Evolutionary conservation across 2,888 invertebrate genomes (phyloP).

Genomic region (Psylliodes chrysocephalus): DNA sequence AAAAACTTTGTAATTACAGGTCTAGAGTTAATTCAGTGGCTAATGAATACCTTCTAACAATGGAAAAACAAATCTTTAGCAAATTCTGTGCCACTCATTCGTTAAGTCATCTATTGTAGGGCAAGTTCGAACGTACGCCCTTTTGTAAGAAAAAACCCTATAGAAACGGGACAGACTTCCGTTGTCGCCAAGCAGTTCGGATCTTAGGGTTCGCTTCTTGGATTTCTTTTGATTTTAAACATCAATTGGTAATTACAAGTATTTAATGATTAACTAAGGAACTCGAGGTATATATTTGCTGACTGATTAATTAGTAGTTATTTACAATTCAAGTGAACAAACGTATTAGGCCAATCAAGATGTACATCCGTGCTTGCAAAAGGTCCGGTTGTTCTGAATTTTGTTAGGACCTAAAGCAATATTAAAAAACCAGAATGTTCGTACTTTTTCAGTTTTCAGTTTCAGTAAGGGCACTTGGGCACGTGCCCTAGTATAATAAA

Average conservation of each 20-base stretch:
- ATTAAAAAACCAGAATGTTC: too few species aligned
- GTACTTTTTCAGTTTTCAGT: too few species aligned
- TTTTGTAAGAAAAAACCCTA: constrained; percentile 10
- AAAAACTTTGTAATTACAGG: constrained; percentile 35
- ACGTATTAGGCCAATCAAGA: too few species aligned
- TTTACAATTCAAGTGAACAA: too few species aligned
- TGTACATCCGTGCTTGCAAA: too few species aligned
- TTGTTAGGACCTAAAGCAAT: too few species aligned
- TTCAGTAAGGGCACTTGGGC: too few species aligned
- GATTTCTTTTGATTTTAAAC: neutral
- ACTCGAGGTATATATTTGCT: too few species aligned
- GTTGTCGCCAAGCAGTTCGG: neutral
- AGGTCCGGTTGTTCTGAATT: too few species aligned
- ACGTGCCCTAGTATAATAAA: too few species aligned
- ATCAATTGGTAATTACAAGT: constrained; percentile 6
- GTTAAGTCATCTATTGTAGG: constrained; percentile 22
- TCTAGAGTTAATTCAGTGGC: constrained; percentile 27
- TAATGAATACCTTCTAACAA: constrained; percentile 33
- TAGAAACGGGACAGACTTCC: constrained; percentile 18
- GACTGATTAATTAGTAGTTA: too few species aligned
- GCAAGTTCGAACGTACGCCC: constrained; percentile 13
- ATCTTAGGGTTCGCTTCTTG: neutral
- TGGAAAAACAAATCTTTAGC: constrained; percentile 33
- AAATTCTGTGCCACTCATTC: constrained; percentile 19
- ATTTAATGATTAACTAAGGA: neutral